Evolutionary conservation across 2,113 vertebrate species (phyloP), one percentile per base, ranked within the genome.

Genomic region (Cnemophilus loriae): DNA sequence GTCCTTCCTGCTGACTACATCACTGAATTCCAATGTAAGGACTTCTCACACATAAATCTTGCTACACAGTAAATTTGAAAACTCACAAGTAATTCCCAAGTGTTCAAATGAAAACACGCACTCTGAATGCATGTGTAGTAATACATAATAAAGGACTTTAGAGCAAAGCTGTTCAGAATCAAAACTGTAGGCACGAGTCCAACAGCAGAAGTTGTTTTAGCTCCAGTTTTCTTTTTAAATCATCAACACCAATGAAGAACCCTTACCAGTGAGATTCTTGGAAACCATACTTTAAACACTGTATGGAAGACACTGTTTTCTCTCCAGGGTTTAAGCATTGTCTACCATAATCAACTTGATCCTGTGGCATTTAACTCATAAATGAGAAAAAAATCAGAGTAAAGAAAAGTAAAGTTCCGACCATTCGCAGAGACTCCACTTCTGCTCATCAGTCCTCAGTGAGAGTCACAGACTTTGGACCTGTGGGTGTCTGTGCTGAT

Each of bases 31-130:
- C 81, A 81, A 2, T 81, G 20, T 86, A 84, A 60, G 49, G 78
- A 52, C 52, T 92, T 90, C 53, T 86, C 59, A 53, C 33, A 70
- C 39, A 65, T 73, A 80, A 83, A 93, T 95, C 59, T 88, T 67
- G 55, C 33, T n/a, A 30, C 86, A 55, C 50, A 88, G 50, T 80
- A 90, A 83, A 95, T 90, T 70, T 86, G 47, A 89, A 95, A 94
- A 89, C 56, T 84, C 75, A 59, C 16, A 73, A 93, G 50, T 46
- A 83, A 77, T 83, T 90, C 86, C 93, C 84, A 81, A 93, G 64
- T 60, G 89, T 55, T 84, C 75, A 77, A 90, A 89, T 47, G 60
- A 83, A 95, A 95, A 89, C 76, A 81, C 27, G 33, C 27, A 67
- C 70, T 89, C 80, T 90, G 52, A 89, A 89, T 50, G 22, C 47